Conservation (phyloP, 1,140 invertebrate genomes). For the Cephus cinctus region DNA sequence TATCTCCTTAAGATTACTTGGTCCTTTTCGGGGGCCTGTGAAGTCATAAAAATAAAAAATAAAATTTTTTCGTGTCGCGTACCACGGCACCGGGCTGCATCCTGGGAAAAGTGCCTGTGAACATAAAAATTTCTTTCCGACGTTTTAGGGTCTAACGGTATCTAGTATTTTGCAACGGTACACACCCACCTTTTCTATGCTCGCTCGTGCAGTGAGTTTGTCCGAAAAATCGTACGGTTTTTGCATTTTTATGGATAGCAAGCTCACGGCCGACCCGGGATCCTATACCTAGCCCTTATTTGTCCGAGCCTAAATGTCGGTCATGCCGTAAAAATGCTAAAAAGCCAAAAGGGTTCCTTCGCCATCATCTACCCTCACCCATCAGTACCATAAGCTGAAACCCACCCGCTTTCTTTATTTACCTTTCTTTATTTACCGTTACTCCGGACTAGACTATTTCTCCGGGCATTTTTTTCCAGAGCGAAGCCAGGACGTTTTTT, state of each 20-base stretch:
- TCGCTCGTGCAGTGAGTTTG: not conserved
- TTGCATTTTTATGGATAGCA: constrained; percentile 21
- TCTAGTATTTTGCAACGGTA: constrained; percentile 12
- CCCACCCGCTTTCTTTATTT: not conserved
- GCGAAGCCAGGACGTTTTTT: too few relatives aligned
- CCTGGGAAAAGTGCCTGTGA: too few relatives aligned
- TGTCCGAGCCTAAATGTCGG: constrained; percentile 16
- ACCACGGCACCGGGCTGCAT: too few relatives aligned
- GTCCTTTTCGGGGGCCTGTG: too few relatives aligned
- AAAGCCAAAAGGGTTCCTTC: constrained; percentile 19
- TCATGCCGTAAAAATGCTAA: constrained; percentile 20
- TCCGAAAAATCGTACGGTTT: constrained; percentile 19
- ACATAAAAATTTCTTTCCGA: constrained; percentile 10
- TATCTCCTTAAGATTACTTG: too few relatives aligned
- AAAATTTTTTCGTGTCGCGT: too few relatives aligned
- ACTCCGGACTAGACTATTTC: not conserved
- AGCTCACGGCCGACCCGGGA: not conserved
- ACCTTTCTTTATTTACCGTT: constrained; percentile 8
- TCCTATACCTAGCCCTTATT: not conserved
- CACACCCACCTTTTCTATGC: not conserved
- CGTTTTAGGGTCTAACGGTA: constrained; percentile 12
- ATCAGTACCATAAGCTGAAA: too few relatives aligned
- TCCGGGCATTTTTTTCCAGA: too few relatives aligned
- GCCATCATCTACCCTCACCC: too few relatives aligned
- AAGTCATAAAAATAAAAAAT: too few relatives aligned